Evolutionary conservation across 2,888 invertebrate species (phyloP).

Genomic region (Limnephilus marmoratus): DNA sequence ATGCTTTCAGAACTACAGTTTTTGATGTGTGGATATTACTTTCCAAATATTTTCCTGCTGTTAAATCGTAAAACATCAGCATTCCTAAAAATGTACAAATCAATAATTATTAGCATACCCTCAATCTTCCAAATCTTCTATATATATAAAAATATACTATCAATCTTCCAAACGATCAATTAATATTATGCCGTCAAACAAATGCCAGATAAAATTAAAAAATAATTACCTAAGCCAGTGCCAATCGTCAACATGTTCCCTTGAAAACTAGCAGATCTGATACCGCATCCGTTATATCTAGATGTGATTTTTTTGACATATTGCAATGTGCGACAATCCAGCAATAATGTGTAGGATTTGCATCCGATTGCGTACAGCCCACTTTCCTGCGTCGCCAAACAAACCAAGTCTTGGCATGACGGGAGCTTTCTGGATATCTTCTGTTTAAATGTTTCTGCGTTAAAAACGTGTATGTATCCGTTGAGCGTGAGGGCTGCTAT

Average conservation of each 20-base stretch:
- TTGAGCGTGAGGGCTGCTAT: conserved; percentile 94
- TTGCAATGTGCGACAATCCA: conserved; percentile 93
- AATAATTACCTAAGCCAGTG: conserved; percentile 48
- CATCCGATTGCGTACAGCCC: conserved; percentile 96
- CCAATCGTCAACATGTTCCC: conserved; percentile 80
- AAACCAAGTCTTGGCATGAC: conserved; percentile 95
- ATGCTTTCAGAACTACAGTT: conserved; percentile 91
- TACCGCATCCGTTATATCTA: conserved; percentile 93
- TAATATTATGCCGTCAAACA: too few relatives aligned
- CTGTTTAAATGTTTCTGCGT: conserved; percentile 92
- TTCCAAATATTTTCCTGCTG: conserved; percentile 93
- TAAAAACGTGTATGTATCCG: conserved; percentile 96
- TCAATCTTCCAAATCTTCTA: background rate
- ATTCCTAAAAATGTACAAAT: conserved; percentile 75
- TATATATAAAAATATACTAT: too few relatives aligned
- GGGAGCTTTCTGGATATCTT: conserved; percentile 91
- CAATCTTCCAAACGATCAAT: too few relatives aligned
- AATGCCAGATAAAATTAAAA: conserved; percentile 2
- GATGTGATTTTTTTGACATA: conserved; percentile 88
- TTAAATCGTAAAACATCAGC: conserved; percentile 95
- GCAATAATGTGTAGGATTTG: conserved; percentile 91
- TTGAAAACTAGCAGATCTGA: conserved; percentile 93
- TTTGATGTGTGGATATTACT: conserved; percentile 93
- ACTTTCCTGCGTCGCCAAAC: conserved; percentile 90
- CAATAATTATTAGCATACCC: background rate